Conservation (phyloP, 2,797 vertebrate species). For the Sebastes hubbsi region DNA sequence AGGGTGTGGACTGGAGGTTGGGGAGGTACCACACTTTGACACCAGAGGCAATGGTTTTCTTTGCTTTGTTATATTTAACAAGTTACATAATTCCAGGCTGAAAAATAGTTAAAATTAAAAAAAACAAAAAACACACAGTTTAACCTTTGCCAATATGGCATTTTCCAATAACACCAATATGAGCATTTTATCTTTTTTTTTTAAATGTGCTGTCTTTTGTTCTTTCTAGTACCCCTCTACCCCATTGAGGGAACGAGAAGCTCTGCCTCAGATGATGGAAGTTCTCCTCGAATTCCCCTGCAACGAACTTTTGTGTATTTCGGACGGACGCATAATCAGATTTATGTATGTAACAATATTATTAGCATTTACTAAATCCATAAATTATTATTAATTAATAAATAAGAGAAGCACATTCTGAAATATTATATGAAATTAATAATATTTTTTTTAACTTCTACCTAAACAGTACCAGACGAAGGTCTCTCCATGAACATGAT, state of each 20-base stretch:
- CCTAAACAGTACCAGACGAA: no score
- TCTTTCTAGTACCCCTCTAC: slow-evolving; percentile 57
- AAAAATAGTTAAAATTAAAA: no score
- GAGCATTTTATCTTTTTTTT: background rate
- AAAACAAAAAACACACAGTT: no score
- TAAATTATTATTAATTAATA: no score
- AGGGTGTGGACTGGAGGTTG: no score
- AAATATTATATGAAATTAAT: background rate
- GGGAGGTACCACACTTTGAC: no score
- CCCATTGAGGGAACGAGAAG: slow-evolving; percentile 18
- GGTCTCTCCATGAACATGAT: no score
- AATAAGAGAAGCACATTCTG: background rate
- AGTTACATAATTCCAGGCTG: no score
- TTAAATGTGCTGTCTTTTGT: background rate
- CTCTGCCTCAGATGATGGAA: slow-evolving; percentile 36
- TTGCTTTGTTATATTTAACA: no score
- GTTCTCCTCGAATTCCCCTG: slow-evolving; percentile 54
- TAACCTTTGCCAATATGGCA: background rate
- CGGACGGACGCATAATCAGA: slow-evolving; percentile 15
- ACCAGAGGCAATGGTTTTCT: no score
- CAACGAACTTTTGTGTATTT: slow-evolving; percentile 58
- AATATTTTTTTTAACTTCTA: background rate
- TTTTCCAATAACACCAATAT: background rate
- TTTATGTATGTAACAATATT: slow-evolving; percentile 55
- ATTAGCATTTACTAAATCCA: background rate